Percentiles rank a stretch among this genome's conserved stretches.
Conservation (phyloP, 1,140 invertebrate species). For the Periplaneta americana region DNA sequence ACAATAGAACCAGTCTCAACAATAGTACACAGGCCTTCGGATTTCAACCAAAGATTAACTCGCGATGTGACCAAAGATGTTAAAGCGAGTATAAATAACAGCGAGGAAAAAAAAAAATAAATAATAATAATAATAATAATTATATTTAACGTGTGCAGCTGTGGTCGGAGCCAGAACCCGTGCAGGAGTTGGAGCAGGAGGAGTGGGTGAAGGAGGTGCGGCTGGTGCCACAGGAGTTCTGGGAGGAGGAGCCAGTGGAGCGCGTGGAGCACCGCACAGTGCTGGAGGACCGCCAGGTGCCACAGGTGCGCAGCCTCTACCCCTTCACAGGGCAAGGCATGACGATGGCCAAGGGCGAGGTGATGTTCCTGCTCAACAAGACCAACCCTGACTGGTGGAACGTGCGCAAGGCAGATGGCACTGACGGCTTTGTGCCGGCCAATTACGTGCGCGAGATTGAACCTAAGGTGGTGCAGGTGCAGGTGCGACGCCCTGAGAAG, state of each 20-base stretch:
- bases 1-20: too few relatives aligned
- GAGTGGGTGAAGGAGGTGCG: slow-evolving; percentile 72
- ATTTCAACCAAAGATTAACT: too few relatives aligned
- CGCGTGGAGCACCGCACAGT: slow-evolving; percentile 77
- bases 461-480: slow-evolving; percentile 71
- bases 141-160: slow-evolving; percentile 33
- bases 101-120: too few relatives aligned
- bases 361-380: slow-evolving; percentile 90
- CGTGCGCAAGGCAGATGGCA: slow-evolving; percentile 83
- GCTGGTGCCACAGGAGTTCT: slow-evolving; percentile 82
- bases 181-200: slow-evolving; percentile 58
- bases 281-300: slow-evolving; percentile 78
- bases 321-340: slow-evolving; percentile 92
- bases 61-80: too few relatives aligned
- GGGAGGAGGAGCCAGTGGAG: slow-evolving; percentile 86
- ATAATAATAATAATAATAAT: too few relatives aligned
- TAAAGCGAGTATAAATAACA: too few relatives aligned
- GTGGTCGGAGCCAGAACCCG: slow-evolving; percentile 56
- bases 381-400: slow-evolving; percentile 99
- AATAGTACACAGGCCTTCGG: too few relatives aligned
- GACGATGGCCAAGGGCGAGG: slow-evolving; percentile 85
- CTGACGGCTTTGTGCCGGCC: slow-evolving; percentile 94
- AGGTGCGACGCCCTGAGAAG: slow-evolving; percentile 77
- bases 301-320: slow-evolving; percentile 86
- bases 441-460: slow-evolving; percentile 95